Conservation (phyloP, 2,888 invertebrate species). For the Elmis aenea region DNA sequence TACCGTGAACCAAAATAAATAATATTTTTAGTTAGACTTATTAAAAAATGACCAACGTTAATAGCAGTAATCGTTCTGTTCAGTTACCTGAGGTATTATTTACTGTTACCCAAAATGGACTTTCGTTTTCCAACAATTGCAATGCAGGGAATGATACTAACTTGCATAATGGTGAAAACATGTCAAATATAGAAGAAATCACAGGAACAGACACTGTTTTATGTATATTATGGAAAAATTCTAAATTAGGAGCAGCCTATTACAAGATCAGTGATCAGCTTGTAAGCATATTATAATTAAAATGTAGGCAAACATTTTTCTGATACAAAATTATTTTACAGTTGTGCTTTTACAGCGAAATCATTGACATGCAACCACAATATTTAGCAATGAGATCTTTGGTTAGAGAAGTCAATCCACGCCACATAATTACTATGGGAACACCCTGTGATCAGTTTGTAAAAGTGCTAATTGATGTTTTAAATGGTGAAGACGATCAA, state of each 20-base stretch:
- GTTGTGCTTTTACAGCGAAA: constrained; percentile 64
- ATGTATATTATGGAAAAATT: constrained; percentile 59
- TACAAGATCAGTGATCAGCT: constrained; percentile 63
- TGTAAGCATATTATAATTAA: constrained; percentile 40
- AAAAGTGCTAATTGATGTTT: constrained; percentile 32
- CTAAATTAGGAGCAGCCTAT: constrained; percentile 68
- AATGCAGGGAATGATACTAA: too few species aligned
- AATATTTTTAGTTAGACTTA: too few species aligned
- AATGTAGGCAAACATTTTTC: background rate
- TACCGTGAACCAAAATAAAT: too few species aligned
- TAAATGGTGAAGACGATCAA: constrained; percentile 23
- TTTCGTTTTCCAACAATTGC: too few species aligned
- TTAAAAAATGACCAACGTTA: too few species aligned
- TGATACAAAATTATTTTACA: constrained; percentile 32
- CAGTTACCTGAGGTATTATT: too few species aligned
- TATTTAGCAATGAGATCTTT: constrained; percentile 56
- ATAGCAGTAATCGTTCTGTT: too few species aligned
- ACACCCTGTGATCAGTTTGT: constrained; percentile 52
- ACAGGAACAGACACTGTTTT: constrained; percentile 57
- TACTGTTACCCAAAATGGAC: too few species aligned
- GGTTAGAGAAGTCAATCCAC: constrained; percentile 58
- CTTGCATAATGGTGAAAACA: too few species aligned
- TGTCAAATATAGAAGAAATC: too few species aligned
- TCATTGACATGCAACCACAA: constrained; percentile 59
- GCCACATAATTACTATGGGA: constrained; percentile 52